These are phyloP conservation scores for Gastrophryne carolinensis DNA, from an alignment of 2,797 vertebrate genomes.

Conservation along the genomic window DNA sequence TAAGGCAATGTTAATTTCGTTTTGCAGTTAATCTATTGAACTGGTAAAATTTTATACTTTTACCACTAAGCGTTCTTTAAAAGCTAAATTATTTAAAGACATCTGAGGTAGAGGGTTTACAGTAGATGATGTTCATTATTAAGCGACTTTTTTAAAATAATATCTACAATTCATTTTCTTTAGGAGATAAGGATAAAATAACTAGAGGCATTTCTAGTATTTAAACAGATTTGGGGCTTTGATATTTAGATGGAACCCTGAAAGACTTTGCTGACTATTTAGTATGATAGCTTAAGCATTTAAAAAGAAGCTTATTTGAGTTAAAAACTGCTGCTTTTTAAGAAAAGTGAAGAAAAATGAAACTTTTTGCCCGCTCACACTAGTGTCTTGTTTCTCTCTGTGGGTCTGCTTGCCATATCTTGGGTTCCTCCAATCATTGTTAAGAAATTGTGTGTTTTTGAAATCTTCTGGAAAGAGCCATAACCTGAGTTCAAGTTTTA, in stretches of 20 bases:
- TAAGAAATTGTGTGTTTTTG: neutral
- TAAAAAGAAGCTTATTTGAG: slow-evolving; percentile 55
- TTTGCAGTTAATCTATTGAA: slow-evolving; percentile 78
- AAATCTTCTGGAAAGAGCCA: neutral
- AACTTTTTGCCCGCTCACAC: slow-evolving; percentile 22
- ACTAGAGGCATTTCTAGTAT: slow-evolving; percentile 69
- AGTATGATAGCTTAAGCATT: slow-evolving; percentile 47
- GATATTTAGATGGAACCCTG: slow-evolving; percentile 65
- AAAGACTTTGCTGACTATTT: slow-evolving; percentile 58
- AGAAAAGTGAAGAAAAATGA: slow-evolving; percentile 33
- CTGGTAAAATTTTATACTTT: slow-evolving; percentile 72
- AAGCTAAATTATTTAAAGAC: slow-evolving; percentile 75
- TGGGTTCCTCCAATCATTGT: too few species aligned
- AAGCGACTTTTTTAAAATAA: slow-evolving; percentile 66
- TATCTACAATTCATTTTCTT: slow-evolving; percentile 72
- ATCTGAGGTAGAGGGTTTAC: slow-evolving; percentile 70
- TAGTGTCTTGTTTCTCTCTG: neutral
- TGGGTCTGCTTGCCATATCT: too few species aligned
- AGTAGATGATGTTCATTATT: slow-evolving; percentile 70
- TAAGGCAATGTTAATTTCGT: slow-evolving; percentile 77
- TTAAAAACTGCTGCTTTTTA: slow-evolving; percentile 48
- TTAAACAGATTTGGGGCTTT: slow-evolving; percentile 66
- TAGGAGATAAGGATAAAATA: slow-evolving; percentile 73
- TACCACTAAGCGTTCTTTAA: slow-evolving; percentile 78
- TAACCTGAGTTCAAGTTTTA: too few species aligned